Evolutionary conservation across 2,888 invertebrate species (phyloP), one percentile per base, ranked within the genome.

Genomic region (Platerodrilus igneus): DNA sequence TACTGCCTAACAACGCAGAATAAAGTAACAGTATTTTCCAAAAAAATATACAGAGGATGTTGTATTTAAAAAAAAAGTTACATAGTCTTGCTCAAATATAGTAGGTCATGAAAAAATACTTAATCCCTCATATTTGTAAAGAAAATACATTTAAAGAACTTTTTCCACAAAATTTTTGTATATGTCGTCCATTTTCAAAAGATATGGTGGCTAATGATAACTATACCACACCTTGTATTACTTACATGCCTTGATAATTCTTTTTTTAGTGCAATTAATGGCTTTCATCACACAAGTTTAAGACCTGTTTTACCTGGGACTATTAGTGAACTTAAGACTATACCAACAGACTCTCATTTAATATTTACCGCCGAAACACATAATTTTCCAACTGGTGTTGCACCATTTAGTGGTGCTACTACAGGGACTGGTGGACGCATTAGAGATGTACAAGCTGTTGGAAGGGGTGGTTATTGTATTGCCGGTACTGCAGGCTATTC

Each of bases 321-420:
- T 46, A 74, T 89, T 2, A 75, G 83, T 35, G 64, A 75, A 37
- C 73, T 83, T 34, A 50, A 57, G 27, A 55, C 72, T 26, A 68
- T 75, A 26, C 61, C 69, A 7, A 72, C 78, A 0, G 75, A 81
- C 9, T 84, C 88, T 1, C 92, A 97, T 67, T 80, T 97, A 21
- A 92, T 95, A 58, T 96, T 97, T 63, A 97, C 97, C 0, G 97
- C 97, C 0, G 97, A 99, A 72, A 99, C 97, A 0, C 97, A 99
- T 68, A 97, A 97, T 66, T 97, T 97, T 76, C 94, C 94, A 1
- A 95, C 94, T 0, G 93, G 94, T 0, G 94, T 97, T 6, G 93
- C 95, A 0, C 96, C 96, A 0, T 97, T 97, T 53, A 93, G 94
- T 68, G 97, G 97, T 0, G 96, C 97, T 0, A 93, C 96, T 0